Base-by-base conservation (phyloP, 2,113 vertebrate species). In the Grammomys dolichurus region DNA sequence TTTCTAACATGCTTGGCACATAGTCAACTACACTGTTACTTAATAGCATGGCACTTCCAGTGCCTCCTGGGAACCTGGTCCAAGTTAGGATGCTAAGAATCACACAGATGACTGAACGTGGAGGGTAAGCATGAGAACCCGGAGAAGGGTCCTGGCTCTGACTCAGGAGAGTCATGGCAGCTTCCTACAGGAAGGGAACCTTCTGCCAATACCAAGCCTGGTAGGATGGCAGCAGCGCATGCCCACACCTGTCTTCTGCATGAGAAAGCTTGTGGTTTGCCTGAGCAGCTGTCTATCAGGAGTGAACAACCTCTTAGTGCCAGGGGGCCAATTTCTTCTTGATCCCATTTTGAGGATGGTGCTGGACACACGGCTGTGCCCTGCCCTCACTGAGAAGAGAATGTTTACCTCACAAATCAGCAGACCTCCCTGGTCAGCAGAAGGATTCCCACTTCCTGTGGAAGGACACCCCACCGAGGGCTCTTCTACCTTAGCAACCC, bases 231-330 rank as follows among this genome's bases (percentile, higher is more conserved):
- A 1, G 1, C 14, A 31, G 69, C 3, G 24, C 10, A 11, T 24
- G 4, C 14, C 40, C 31, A n/a, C 2, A n/a, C 40, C 67, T 31
- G 17, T 24, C 24, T 54, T 19, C 0, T 7, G 6, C 8, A 0
- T 0, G 19, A 54, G 40, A 76, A 56, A 13, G 28, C 70, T 28
- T 10, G 28, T 36, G 7, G 20, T 4, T 0, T 9, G 7, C 24
- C 7, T 78, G 31, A 60, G 43, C 0, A 19, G 75, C 24, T 5
- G 56, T 4, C 22, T 46, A 14, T 33, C 40, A 2, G 14, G 24
- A 28, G 46, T 8, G n/a, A 24, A 36, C 4, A 17, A 46, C 46
- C 51, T 33, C 77, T 12, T 8, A 2, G 31, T n/a, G 80, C 5
- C 0, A 51, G 8, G 48, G 8, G 84, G 51, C 14, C 72, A 67